Evolutionary conservation across 2,797 vertebrate species (phyloP), one percentile per base, ranked within the genome.

Genomic region (Darevskia mixta): DNA sequence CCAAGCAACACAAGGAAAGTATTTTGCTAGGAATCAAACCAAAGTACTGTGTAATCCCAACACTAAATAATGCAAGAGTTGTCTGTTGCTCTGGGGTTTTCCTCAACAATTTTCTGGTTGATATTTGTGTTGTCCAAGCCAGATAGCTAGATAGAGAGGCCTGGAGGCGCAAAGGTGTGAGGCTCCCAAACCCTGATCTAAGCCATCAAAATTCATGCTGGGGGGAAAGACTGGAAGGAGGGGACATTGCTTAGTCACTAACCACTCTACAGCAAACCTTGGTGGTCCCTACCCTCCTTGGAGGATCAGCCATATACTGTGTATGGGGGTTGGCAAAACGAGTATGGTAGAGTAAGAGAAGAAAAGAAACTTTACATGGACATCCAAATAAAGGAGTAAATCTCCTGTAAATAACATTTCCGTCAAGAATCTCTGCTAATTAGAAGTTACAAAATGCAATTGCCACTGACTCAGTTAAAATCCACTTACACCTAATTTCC

Each of bases 381-480:
- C 85, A 86, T 89, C 81, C 80, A 94, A 90, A 61, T 0, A 0
- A 90, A 90, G n/a, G 82, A 92, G 25, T 15, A 79, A 86, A 78
- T 83, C 92, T 91, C 58, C 87, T 86, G 41, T 73, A 93, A 93
- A 92, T 92, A 90, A 90, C 61, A 82, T 92, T 95, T 94, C 83
- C 1, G 0, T 86, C 83, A 88, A 94, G 43, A 27, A 64, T 83
- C 79, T 91, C 89, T 88, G 72, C 80, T 94, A 95, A 93, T 93
- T 95, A 93, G 92, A 91, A 89, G 92, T 83, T 92, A 92, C 76
- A 45, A 94, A 94, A 91, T 83, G 66, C 93, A 92, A 94, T 95
- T 95, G 92, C 93, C 32, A 2, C 88, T 86, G 71, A 83, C 2
- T 90, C 93, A 91, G 94, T 95, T 95, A 94, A 92, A 95, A 95